Evolutionary conservation across 1,140 invertebrate genomes (phyloP).

Genomic region (Ips typographus): DNA sequence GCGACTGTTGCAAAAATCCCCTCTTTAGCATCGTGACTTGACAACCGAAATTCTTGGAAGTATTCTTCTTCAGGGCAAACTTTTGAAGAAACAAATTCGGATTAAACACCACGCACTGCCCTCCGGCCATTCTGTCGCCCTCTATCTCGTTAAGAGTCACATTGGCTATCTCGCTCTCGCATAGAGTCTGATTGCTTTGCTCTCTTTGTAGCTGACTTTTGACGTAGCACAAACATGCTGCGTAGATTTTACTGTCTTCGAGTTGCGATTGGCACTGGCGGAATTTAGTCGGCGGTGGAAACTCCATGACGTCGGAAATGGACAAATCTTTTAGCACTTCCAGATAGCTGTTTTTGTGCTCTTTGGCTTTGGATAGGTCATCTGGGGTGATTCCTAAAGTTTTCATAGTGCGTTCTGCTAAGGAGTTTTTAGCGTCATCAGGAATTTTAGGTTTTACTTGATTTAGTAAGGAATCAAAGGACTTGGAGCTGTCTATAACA

Average conservation of each 20-base stretch:
- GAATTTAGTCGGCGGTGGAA: background rate
- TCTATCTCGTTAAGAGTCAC: slow-evolving; percentile 10
- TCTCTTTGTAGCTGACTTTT: background rate
- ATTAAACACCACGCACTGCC: background rate
- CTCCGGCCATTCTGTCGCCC: background rate
- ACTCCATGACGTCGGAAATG: background rate
- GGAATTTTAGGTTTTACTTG: background rate
- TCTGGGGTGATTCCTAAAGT: slow-evolving; percentile 7
- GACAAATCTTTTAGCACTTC: slow-evolving; percentile 5
- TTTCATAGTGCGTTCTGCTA: slow-evolving; percentile 14
- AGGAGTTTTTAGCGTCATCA: background rate
- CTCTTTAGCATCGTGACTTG: background rate
- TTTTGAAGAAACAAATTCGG: slow-evolving; percentile 3
- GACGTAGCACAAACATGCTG: background rate
- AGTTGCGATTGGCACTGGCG: background rate
- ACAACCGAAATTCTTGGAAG: slow-evolving; percentile 14
- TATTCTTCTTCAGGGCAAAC: slow-evolving; percentile 14
- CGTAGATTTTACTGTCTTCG: background rate
- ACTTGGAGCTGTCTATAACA: slow-evolving; percentile 17
- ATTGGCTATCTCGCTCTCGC: slow-evolving; percentile 17
- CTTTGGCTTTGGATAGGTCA: background rate
- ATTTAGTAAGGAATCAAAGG: slow-evolving; percentile 6
- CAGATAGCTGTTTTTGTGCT: slow-evolving; percentile 1
- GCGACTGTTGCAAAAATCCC: too few relatives aligned
- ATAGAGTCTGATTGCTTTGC: slow-evolving; percentile 5